These are phyloP conservation scores for Diabrotica virgifera DNA, from an alignment of 1,140 invertebrate species.

Conservation along the genomic window DNA sequence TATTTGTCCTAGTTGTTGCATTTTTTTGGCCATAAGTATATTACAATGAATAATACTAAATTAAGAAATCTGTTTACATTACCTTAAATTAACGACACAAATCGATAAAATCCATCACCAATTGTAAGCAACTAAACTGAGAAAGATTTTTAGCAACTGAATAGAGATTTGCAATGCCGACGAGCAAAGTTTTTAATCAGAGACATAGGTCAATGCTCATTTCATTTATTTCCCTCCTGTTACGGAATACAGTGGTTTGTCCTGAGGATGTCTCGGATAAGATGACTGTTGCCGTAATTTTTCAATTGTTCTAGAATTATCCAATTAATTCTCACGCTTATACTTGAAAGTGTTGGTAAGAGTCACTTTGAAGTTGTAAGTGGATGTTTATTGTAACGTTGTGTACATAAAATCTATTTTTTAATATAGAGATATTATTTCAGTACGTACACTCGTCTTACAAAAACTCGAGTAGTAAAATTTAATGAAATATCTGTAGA, in stretches of 20 bases:
- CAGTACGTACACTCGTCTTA: too few relatives aligned
- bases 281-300: slow-evolving; percentile 9
- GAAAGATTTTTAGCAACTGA: slow-evolving; percentile 3
- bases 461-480: too few relatives aligned
- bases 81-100: too few relatives aligned
- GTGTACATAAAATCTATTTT: neutral
- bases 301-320: slow-evolving; percentile 18
- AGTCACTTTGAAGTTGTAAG: slow-evolving; percentile 5
- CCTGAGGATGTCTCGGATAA: slow-evolving; percentile 13
- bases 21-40: too few relatives aligned
- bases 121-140: neutral
- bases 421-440: neutral
- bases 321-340: slow-evolving; percentile 4
- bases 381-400: neutral
- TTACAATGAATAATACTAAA: too few relatives aligned
- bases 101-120: too few relatives aligned
- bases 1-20: too few relatives aligned
- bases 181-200: neutral
- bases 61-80: too few relatives aligned
- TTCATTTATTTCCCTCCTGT: neutral
- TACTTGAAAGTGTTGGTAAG: neutral
- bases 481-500: too few relatives aligned
- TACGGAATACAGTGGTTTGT: neutral
- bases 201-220: slow-evolving; percentile 1
- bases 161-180: neutral